Evolutionary conservation across 2,888 invertebrate genomes (phyloP), one percentile per base, ranked within the genome.

Genomic region (Mechanitis messenoides): DNA sequence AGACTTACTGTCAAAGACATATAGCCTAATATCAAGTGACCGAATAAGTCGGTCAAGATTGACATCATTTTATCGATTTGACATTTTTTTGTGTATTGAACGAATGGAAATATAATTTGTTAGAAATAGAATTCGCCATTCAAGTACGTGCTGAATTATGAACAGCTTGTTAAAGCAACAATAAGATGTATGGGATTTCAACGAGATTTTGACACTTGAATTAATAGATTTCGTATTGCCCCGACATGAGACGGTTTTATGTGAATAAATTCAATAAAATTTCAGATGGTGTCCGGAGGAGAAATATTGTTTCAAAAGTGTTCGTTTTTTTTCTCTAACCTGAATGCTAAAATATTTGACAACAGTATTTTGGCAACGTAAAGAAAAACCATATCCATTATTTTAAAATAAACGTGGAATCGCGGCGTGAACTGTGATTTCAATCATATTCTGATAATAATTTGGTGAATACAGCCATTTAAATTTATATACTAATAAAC

Each of bases 101-200:
- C 59, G 65, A 65, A 68, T 67, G 59, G 65, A 74, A 70, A 72
- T 76, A 82, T 82, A 85, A 87, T 87, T 88, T 86, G 87, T 84
- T 81, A 76, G 78, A 69, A 80, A 83, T 83, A 74, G 78, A 80
- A 74, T 74, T 78, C 71, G 72, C 73, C 77, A 75, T 71, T 57
- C 50, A 45, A 12, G 28, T 45, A 55, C 46, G 59, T 56, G 67
- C 67, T 70, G 63, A 64, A 62, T 56, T 62, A 63, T 58, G 62
- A 60, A 68, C 45, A 58, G 53, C 59, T 65, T 64, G 63, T 62
- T 61, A 64, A 6, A 42, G 28, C 55, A 38, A 67, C 60, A 68
- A 68, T 64, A 38, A 50, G 45, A 46, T 58, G 56, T 50, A 62
- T 62, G 28, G 45, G 62, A 54, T 58, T 60, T 60, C 63, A 56